phyloP scores from a whole-genome alignment of 2,888 invertebrate genomes.

The Parapristionchus giblindavisi region DNA sequence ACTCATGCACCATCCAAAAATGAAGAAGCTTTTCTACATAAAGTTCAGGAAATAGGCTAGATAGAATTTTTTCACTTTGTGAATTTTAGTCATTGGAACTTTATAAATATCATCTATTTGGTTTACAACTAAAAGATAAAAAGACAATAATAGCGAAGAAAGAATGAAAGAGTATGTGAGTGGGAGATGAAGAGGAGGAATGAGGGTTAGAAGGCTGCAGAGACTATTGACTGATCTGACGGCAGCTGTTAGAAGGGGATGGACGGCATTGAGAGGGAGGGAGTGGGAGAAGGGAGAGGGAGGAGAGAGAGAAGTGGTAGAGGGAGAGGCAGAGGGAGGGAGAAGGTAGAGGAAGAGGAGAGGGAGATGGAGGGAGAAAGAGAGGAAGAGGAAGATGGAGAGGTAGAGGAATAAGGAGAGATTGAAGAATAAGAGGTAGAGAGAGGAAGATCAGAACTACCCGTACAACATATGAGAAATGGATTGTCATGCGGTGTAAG shows the following conservation, averaged over 20 bases:
- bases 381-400: neutral
- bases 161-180: too few relatives aligned
- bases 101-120: too few relatives aligned
- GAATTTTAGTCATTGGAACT: too few relatives aligned
- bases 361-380: neutral
- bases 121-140: too few relatives aligned
- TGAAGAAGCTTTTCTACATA: too few relatives aligned
- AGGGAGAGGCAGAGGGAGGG: conserved; percentile 25
- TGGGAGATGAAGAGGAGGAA: neutral
- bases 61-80: too few relatives aligned
- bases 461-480: too few relatives aligned
- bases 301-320: conserved; percentile 4
- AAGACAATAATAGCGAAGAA: too few relatives aligned
- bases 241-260: neutral
- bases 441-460: neutral
- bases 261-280: neutral
- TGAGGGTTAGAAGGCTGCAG: neutral
- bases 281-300: neutral
- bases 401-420: neutral
- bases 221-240: neutral
- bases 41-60: too few relatives aligned
- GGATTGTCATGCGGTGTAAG: too few relatives aligned
- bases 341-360: neutral
- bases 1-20: too few relatives aligned
- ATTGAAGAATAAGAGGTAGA: neutral